Conservation (phyloP, 1,140 invertebrate genomes). For the Sarcophaga bullata region DNA sequence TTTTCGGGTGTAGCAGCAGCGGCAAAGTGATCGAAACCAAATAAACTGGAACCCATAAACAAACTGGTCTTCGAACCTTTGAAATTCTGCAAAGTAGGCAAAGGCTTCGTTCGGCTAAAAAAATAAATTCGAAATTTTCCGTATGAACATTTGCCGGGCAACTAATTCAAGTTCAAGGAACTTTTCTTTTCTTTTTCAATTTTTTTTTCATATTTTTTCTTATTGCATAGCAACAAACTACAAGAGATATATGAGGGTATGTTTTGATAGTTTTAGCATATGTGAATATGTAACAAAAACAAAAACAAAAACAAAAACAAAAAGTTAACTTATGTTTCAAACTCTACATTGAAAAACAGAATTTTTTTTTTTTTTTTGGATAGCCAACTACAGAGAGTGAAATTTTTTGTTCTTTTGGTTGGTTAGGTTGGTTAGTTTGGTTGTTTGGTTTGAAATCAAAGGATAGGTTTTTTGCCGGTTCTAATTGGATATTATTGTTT, state of each 20-base stretch:
- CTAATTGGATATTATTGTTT: not conserved
- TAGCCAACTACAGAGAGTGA: not conserved
- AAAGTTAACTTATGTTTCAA: no score
- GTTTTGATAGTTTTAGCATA: not conserved
- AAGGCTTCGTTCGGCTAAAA: conserved; percentile 66
- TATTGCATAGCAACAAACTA: not conserved
- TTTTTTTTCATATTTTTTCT: not conserved
- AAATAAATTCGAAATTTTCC: conserved; percentile 43
- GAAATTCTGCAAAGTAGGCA: conserved; percentile 69
- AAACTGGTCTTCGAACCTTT: conserved; percentile 70
- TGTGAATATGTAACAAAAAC: not conserved
- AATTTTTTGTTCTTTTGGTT: not conserved
- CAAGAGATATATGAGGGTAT: conserved; percentile 21
- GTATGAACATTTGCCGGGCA: conserved; percentile 14
- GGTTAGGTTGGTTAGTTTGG: not conserved
- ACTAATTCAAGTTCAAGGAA: conserved; percentile 4
- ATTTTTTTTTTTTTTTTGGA: not conserved
- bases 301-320: no score
- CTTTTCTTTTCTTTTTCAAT: not conserved
- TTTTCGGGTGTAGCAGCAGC: conserved; percentile 45
- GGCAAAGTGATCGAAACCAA: conserved; percentile 58
- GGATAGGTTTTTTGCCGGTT: conserved; percentile 25
- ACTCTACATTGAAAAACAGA: not conserved
- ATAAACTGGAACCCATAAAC: conserved; percentile 62
- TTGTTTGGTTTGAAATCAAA: not conserved